phyloP scores from a whole-genome alignment of 2,113 vertebrate species.

The Furnarius figulus region DNA sequence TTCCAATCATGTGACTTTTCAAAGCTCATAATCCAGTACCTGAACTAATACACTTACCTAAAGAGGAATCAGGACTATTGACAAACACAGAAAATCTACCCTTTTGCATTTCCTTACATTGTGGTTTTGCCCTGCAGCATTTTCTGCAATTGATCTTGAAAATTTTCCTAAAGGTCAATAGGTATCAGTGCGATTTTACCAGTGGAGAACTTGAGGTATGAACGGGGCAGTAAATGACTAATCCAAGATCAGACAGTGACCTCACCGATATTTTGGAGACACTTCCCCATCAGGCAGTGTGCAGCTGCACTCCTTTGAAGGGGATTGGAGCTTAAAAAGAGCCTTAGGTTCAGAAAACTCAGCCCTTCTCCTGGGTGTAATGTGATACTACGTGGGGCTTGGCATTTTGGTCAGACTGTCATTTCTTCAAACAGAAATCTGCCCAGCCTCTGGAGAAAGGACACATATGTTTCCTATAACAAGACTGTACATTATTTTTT shows the following conservation, averaged over 20 bases:
- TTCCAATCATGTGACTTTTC: neutral
- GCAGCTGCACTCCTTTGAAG: constrained; percentile 62
- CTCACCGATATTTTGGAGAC: constrained; percentile 44
- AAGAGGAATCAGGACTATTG: neutral
- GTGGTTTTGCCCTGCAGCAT: neutral
- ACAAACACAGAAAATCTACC: neutral
- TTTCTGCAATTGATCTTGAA: neutral
- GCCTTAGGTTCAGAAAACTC: constrained; percentile 20
- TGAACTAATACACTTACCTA: neutral
- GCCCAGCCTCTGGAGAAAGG: constrained; percentile 26
- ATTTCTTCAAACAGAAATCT: constrained; percentile 64
- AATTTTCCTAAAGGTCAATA: neutral
- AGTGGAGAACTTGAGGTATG: neutral
- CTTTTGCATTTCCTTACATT: neutral
- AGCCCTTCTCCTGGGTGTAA: constrained; percentile 66
- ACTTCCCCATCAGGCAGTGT: constrained; percentile 13
- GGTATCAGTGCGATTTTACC: neutral
- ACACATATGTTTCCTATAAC: constrained; percentile 68
- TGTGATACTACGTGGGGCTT: constrained; percentile 22
- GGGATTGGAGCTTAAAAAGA: constrained; percentile 3
- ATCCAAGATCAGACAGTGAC: constrained; percentile 38
- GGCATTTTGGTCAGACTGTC: constrained; percentile 61
- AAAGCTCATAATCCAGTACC: neutral
- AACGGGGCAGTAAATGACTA: neutral
- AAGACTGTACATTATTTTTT: constrained; percentile 40